Percentiles rank a stretch among this genome's conserved stretches.
phyloP scores from a whole-genome alignment of 2,113 vertebrate genomes.

The Fukomys damarensis region DNA sequence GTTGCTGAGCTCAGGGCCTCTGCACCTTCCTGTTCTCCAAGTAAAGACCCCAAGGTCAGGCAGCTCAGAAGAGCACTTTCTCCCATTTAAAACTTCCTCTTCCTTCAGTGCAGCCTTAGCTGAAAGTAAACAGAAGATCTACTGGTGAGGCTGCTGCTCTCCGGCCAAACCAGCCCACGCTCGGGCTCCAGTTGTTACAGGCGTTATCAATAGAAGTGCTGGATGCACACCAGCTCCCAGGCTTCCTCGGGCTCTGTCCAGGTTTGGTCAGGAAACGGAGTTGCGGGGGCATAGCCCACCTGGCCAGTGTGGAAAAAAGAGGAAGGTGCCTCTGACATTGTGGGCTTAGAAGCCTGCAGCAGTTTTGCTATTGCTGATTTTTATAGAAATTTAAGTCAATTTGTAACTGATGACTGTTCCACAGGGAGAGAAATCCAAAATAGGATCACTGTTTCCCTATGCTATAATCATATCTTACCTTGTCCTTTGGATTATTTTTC shows the following conservation, averaged over 20 bases:
- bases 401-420: neutral
- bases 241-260: neutral
- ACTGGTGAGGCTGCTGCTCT: neutral
- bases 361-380: neutral
- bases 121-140: neutral
- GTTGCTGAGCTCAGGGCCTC: neutral
- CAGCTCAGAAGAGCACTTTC: neutral
- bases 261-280: neutral
- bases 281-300: neutral
- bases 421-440: neutral
- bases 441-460: neutral
- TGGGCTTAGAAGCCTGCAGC: neutral
- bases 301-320: neutral
- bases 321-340: rapidly evolving
- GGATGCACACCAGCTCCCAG: neutral
- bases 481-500: conserved; percentile 8
- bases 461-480: neutral
- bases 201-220: neutral
- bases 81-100: neutral
- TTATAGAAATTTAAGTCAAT: neutral
- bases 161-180: neutral
- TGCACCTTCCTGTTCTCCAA: neutral
- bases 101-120: neutral
- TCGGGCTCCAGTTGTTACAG: neutral
- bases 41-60: neutral